Evolutionary conservation across 1,140 invertebrate genomes (phyloP).

Genomic region (Achatina immaculata): DNA sequence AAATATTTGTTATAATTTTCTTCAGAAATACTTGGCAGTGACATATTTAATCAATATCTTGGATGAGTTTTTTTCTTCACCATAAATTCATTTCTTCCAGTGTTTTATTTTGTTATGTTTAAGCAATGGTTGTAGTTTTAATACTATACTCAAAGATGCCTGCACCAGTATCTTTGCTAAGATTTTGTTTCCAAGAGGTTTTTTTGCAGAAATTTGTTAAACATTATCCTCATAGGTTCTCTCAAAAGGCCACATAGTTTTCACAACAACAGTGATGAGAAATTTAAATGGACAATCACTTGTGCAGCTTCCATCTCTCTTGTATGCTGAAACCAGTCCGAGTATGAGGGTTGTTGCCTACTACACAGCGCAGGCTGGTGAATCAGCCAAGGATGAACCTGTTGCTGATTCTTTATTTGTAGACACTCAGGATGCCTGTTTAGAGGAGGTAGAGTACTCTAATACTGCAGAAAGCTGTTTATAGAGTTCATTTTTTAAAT

Average conservation of each 20-base stretch:
- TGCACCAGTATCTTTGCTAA: too few species aligned
- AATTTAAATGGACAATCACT: background rate
- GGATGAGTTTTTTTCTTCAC: too few species aligned
- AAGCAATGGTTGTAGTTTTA: too few species aligned
- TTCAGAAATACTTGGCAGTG: too few species aligned
- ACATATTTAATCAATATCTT: too few species aligned
- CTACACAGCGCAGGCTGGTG: background rate
- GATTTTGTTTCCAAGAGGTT: too few species aligned
- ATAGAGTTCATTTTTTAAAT: too few species aligned
- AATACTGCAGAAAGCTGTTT: background rate
- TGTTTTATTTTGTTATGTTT: too few species aligned
- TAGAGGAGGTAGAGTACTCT: slow-evolving; percentile 33
- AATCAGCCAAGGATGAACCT: background rate
- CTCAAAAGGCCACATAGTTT: slow-evolving; percentile 27
- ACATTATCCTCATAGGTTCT: slow-evolving; percentile 30
- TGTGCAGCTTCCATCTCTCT: slow-evolving; percentile 5
- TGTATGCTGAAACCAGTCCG: slow-evolving; percentile 5
- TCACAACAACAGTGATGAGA: slow-evolving; percentile 20
- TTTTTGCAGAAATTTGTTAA: too few species aligned
- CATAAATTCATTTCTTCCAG: too few species aligned
- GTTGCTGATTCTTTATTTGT: slow-evolving; percentile 38
- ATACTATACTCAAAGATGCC: too few species aligned
- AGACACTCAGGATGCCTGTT: slow-evolving; percentile 26
- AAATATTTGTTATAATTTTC: too few species aligned
- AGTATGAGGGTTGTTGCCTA: slow-evolving; percentile 35